phyloP scores from a whole-genome alignment of 35 echinoderm and acorn worm genomes.

The Patiria miniata region DNA sequence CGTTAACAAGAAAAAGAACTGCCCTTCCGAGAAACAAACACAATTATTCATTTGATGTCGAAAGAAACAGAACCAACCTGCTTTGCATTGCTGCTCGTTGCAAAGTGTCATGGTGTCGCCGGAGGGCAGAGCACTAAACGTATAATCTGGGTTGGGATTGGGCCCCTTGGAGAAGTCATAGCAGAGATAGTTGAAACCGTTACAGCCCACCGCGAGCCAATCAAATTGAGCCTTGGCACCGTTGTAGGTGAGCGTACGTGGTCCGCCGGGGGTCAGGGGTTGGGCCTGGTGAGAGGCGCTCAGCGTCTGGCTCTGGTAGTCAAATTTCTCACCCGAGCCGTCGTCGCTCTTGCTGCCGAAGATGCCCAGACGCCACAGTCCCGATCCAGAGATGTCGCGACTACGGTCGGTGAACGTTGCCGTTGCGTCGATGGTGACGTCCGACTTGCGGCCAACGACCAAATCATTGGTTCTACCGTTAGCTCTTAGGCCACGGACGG shows the following conservation, averaged over 20 bases:
- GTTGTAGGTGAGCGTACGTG: constrained; percentile 29
- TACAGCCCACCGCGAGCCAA: constrained; percentile 75
- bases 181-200: constrained; percentile 70
- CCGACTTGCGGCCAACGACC: constrained; percentile 24
- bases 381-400: constrained; percentile 47
- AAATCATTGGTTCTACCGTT: constrained; percentile 16
- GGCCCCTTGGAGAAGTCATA: constrained; percentile 68
- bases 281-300: neutral
- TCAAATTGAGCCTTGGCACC: constrained; percentile 62
- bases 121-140: constrained; percentile 45
- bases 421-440: constrained; percentile 46
- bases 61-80: constrained; percentile 54
- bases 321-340: constrained; percentile 69
- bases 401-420: constrained; percentile 50
- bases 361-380: constrained; percentile 68
- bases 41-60: too few species aligned
- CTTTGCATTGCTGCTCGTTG: constrained; percentile 52
- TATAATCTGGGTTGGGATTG: constrained; percentile 63
- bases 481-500: constrained; percentile 31
- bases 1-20: too few species aligned
- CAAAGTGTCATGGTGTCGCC: constrained; percentile 59
- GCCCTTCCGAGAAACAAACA: too few species aligned
- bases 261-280: neutral
- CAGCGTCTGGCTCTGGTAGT: constrained; percentile 61
- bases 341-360: constrained; percentile 61